Percentiles rank a stretch among this genome's conserved stretches.
Evolutionary conservation across 2,888 invertebrate species (phyloP).

Genomic region (Tetheella fluctuosa): DNA sequence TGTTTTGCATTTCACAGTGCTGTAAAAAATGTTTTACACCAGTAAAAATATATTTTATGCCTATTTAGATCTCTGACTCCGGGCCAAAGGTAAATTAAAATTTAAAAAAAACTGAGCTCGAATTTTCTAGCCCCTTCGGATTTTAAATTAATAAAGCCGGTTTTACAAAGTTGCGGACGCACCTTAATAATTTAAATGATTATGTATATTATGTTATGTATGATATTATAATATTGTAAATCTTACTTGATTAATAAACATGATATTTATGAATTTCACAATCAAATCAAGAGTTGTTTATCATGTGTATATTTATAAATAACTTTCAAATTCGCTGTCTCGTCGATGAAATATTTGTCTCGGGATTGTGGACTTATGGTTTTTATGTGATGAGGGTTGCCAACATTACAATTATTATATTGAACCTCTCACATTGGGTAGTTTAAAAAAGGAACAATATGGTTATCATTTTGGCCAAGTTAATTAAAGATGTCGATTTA

Average conservation of each 20-base stretch:
- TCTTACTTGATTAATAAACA: not conserved
- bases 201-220: too few species aligned
- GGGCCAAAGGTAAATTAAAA: not conserved
- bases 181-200: too few species aligned
- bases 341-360: not conserved
- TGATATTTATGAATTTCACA: not conserved
- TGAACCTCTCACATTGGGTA: too few species aligned
- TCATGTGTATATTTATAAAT: not conserved
- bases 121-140: not conserved
- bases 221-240: too few species aligned
- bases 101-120: not conserved
- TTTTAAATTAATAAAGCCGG: not conserved
- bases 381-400: not conserved
- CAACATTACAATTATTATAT: not conserved
- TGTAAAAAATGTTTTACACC: too few species aligned
- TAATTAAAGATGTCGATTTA: too few species aligned
- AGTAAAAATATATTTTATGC: too few species aligned
- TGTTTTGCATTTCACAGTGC: too few species aligned
- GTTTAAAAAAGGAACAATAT: too few species aligned
- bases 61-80: too few species aligned
- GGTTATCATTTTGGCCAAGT: too few species aligned
- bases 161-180: not conserved
- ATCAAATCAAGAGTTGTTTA: constrained; percentile 4
- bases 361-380: not conserved
- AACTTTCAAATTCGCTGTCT: not conserved